Conservation (phyloP, 2,113 vertebrate genomes). For the Macrotis lagotis region DNA sequence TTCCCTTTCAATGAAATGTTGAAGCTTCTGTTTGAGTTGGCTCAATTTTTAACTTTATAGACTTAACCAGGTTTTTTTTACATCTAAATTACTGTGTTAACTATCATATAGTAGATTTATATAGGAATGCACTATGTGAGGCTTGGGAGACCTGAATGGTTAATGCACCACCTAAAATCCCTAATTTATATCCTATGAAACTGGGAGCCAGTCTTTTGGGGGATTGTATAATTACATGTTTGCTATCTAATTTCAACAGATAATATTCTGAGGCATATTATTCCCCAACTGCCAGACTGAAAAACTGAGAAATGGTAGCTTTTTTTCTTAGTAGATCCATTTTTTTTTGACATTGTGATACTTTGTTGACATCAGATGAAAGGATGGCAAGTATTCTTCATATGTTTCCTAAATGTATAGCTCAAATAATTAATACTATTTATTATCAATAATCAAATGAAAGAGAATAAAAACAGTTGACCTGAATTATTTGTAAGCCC, state of each 20-base stretch:
- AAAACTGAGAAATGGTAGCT: not conserved
- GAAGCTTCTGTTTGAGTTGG: not conserved
- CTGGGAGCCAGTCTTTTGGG: not conserved
- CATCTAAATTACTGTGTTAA: not conserved
- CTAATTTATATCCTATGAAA: not conserved
- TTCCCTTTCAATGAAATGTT: not conserved
- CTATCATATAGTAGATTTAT: not conserved
- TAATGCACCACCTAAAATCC: not conserved
- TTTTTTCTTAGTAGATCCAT: not conserved
- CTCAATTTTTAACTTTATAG: not conserved
- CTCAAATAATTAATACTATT: not conserved
- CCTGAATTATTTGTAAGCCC: not conserved
- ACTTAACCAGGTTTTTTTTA: not conserved
- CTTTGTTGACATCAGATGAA: not conserved
- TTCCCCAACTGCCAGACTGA: not conserved
- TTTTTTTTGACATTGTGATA: not conserved
- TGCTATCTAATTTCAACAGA: not conserved
- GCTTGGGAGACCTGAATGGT: not conserved
- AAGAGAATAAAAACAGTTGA: not conserved
- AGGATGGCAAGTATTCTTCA: not conserved
- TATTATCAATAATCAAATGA: not conserved
- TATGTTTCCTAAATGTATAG: not conserved
- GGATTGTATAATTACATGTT: not conserved
- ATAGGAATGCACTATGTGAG: not conserved
- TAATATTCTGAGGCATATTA: not conserved